Evolutionary conservation across 2,888 invertebrate species (phyloP).

Genomic region (Luffia ferchaultella): DNA sequence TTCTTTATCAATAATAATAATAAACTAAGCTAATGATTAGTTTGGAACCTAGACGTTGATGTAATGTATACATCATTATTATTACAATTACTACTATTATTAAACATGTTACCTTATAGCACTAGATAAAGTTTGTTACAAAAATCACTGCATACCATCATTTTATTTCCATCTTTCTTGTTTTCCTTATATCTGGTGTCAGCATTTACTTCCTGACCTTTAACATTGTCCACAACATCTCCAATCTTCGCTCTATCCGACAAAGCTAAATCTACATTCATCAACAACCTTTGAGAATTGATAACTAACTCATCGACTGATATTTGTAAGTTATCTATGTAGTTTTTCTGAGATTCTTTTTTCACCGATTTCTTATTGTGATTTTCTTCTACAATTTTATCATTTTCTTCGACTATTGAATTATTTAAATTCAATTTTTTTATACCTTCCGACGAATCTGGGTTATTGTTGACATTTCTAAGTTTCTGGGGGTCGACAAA

Average conservation of each 20-base stretch:
- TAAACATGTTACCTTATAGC: too few relatives aligned
- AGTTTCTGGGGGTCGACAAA: constrained; percentile 34
- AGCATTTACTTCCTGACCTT: neutral
- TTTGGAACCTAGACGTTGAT: too few relatives aligned
- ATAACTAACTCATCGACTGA: constrained; percentile 43
- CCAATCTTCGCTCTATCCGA: constrained; percentile 13
- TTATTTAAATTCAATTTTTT: constrained; percentile 8
- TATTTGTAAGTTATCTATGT: constrained; percentile 20
- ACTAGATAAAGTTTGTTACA: too few relatives aligned
- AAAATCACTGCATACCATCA: too few relatives aligned
- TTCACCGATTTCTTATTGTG: neutral
- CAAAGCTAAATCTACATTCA: constrained; percentile 46
- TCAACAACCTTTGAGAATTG: constrained; percentile 47
- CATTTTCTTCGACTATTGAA: neutral
- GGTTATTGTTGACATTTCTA: constrained; percentile 4
- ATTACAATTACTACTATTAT: too few relatives aligned
- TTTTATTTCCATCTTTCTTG: too few relatives aligned
- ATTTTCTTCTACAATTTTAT: neutral
- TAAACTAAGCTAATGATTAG: too few relatives aligned
- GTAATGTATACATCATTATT: neutral
- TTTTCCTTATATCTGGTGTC: neutral
- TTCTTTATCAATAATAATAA: too few relatives aligned
- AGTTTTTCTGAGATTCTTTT: neutral
- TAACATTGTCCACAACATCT: constrained; percentile 1
- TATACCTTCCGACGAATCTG: too few relatives aligned